phyloP scores from a whole-genome alignment of 2,113 vertebrate species.

The Brachionichthys hirsutus region DNA sequence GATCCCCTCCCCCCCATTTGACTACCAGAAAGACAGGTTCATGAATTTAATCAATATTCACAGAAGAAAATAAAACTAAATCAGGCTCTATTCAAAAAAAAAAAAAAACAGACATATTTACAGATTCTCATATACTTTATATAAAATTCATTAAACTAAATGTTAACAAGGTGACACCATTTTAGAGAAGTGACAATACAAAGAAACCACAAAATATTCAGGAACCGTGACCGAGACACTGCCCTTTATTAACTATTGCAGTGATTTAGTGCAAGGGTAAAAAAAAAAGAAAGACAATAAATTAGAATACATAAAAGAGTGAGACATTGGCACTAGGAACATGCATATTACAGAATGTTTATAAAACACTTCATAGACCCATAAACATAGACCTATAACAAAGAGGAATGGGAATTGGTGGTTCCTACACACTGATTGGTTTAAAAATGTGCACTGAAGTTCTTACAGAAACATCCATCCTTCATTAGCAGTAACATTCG shows the following conservation, averaged over 20 bases:
- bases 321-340: conserved; percentile 76
- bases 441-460: conserved; percentile 27
- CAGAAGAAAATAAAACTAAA: not conserved
- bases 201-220: conserved; percentile 65
- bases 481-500: conserved; percentile 19
- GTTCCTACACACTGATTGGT: conserved; percentile 7
- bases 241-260: conserved; percentile 51
- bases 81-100: not conserved
- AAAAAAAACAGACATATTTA: conserved; percentile 9
- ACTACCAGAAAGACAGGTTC: no score
- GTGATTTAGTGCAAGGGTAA: conserved; percentile 55
- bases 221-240: conserved; percentile 47
- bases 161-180: conserved; percentile 53
- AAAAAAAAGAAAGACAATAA: conserved; percentile 31
- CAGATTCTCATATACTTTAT: conserved; percentile 68
- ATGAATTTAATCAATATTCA: no score
- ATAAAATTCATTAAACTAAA: conserved; percentile 64
- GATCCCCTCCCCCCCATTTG: no score
- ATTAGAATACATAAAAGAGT: conserved; percentile 28
- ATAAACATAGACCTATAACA: conserved; percentile 22
- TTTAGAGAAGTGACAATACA: conserved; percentile 53
- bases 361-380: conserved; percentile 19
- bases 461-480: conserved; percentile 6
- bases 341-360: conserved; percentile 46
- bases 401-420: conserved; percentile 20